Base-by-base conservation (phyloP, 2,888 invertebrate genomes). In the Perithous albicinctus region DNA sequence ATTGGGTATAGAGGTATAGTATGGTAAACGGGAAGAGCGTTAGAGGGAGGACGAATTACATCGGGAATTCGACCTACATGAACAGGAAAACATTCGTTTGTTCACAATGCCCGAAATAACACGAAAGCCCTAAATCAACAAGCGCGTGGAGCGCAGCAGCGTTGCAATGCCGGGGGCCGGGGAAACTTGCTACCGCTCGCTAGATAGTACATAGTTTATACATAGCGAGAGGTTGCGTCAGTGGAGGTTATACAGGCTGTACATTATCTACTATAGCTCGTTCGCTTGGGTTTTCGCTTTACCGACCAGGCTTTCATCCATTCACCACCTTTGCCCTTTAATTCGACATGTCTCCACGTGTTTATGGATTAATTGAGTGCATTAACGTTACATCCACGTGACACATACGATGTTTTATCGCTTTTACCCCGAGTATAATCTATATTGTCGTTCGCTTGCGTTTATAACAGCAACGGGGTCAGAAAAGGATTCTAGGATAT, bases 31-130 rank as follows among this genome's bases (percentile, higher is more conserved):
- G 26, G 2, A n/a, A 61, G 51, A 69, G 64, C n/a, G 56, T 56
- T 76, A 76, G 18, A 48, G 54, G 82, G 70, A 51, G 82, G 78
- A 12, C 75, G 70, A 82, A 84, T 85, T 86, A 86, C 85, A 85
- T 87, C 85, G 86, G 70, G 81, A 77, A 84, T 85, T 74, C 77
- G 74, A 85, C 69, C 80, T 78, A 85, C 85, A 84, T 85, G 87
- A 89, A 88, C 89, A 88, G 89, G 88, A 89, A 89, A 89, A 87
- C 89, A 87, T 89, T 87, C 87, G 87, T 89, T 88, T 88, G 88
- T 88, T 86, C 87, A 83, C 86, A 80, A 78, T 73, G 74, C 84
- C 85, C 84, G 78, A 84, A 86, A 86, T 86, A 85, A 86, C 85
- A 84, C 83, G 80, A 76, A 80, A 80, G 79, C 84, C 82, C 82